A percentile compares a stretch with the other conserved stretches of the same genome.
Conservation (phyloP, 2,797 vertebrate species). For the Pygocentrus nattereri region DNA sequence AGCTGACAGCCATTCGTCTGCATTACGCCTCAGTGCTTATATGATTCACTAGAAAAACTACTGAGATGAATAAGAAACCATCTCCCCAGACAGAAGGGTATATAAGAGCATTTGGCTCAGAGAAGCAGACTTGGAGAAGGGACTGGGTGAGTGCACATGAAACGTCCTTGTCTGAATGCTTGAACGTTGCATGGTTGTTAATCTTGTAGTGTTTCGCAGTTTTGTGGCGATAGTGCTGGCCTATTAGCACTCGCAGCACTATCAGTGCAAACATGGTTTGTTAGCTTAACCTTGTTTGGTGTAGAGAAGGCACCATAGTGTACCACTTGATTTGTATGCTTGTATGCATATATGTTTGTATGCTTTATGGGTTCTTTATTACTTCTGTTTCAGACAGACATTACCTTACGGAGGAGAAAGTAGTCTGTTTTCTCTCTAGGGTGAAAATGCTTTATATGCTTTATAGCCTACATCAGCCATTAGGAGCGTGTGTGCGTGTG, state of each 20-base stretch:
- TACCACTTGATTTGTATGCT: background rate
- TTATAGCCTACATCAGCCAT: background rate
- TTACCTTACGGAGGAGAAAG: background rate
- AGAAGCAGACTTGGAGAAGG: background rate
- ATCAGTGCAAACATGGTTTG: conserved; percentile 15
- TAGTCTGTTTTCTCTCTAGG: background rate
- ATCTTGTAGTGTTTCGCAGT: background rate
- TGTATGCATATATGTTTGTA: background rate
- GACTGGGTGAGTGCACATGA: background rate
- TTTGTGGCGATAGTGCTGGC: background rate
- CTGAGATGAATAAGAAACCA: background rate
- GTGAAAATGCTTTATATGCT: no score
- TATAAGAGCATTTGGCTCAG: background rate
- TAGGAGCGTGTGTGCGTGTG: background rate
- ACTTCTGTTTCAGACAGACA: background rate
- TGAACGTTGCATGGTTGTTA: background rate
- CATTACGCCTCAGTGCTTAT: background rate
- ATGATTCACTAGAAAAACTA: background rate
- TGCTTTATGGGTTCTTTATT: background rate
- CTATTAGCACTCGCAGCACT: conserved; percentile 6
- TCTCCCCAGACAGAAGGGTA: background rate
- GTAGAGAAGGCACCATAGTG: background rate
- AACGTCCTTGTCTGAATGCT: conserved; percentile 13
- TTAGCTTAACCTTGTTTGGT: conserved; percentile 29
- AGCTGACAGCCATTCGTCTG: background rate